Conservation (phyloP, 2,888 invertebrate genomes). For the Gibbula magus region DNA sequence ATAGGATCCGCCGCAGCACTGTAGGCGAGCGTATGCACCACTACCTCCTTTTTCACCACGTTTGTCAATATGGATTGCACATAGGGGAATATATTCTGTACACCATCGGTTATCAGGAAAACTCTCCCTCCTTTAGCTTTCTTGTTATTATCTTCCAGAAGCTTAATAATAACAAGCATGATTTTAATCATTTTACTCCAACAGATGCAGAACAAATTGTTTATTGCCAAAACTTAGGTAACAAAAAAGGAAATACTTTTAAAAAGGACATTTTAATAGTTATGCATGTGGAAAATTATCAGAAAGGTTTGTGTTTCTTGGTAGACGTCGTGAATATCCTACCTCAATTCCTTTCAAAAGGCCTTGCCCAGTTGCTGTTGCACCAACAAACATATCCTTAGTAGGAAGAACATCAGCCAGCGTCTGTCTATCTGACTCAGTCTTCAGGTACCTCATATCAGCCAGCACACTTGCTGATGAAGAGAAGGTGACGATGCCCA, state of each 20-base stretch:
- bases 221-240: no score
- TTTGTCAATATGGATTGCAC: neutral
- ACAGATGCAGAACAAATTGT: no score
- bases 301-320: no score
- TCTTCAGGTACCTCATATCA: neutral
- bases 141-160: neutral
- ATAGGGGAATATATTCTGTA: neutral
- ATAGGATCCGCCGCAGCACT: neutral
- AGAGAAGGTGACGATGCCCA: neutral
- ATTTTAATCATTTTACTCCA: no score
- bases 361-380: neutral
- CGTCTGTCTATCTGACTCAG: neutral
- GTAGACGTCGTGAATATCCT: no score
- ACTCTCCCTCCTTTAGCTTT: neutral
- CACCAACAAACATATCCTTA: neutral
- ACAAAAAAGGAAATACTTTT: no score
- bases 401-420: neutral
- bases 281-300: no score
- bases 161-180: neutral
- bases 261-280: no score
- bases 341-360: neutral
- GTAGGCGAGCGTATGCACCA: neutral
- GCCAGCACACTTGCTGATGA: neutral
- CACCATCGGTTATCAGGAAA: neutral
- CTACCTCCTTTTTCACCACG: neutral